Conservation (phyloP, 2,888 invertebrate species). For the Tolmerus cingulatus region DNA sequence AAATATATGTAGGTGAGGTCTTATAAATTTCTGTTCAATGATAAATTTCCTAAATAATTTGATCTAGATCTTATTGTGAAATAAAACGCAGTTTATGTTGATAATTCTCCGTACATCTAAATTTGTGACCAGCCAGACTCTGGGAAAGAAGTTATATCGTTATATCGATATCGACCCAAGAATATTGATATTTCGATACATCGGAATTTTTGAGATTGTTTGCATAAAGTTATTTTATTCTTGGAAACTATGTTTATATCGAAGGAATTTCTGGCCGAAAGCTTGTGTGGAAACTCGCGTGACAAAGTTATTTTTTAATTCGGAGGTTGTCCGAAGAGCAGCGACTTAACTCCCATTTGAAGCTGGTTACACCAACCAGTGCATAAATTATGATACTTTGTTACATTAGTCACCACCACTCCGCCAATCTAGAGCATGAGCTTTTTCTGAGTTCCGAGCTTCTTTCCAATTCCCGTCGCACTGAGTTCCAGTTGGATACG, state of each 20-base stretch:
- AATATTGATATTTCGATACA: no score
- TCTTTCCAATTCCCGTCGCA: constrained; percentile 14
- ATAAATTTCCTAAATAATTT: no score
- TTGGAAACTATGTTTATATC: no score
- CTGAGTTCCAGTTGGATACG: constrained; percentile 14
- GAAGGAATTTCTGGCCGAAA: not conserved
- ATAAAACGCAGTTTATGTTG: no score
- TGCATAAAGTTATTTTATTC: not conserved
- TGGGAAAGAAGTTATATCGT: no score
- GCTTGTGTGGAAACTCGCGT: not conserved
- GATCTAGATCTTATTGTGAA: no score
- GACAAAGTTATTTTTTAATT: not conserved
- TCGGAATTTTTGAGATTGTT: no score
- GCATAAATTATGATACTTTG: not conserved
- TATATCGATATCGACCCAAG: no score
- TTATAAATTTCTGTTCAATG: no score
- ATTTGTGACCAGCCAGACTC: no score
- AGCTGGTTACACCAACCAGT: not conserved
- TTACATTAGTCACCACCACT: not conserved
- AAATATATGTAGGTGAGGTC: no score
- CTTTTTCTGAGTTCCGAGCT: not conserved
- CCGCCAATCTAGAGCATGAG: not conserved
- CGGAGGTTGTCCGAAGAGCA: not conserved
- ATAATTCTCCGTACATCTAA: no score
- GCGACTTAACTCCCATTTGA: not conserved